Percentiles rank a stretch among this genome's conserved stretches.
Evolutionary conservation across 2,797 vertebrate genomes (phyloP).

Genomic region (Sardinella longiceps): DNA sequence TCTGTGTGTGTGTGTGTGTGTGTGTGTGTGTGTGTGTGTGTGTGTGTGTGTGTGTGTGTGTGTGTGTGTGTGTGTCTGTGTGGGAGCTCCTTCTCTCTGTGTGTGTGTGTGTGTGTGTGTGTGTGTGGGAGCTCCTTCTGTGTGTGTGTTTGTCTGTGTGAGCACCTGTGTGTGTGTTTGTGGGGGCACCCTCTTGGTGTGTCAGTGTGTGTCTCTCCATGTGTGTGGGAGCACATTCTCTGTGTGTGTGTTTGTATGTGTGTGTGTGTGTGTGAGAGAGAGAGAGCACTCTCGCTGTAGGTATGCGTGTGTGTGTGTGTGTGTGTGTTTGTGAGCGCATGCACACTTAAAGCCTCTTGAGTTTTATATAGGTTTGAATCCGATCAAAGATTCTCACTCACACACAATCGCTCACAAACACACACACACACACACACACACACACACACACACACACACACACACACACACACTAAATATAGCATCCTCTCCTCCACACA

Average conservation of each 20-base stretch:
- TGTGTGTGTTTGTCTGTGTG: no score
- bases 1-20: slow-evolving; percentile 14
- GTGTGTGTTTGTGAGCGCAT: slow-evolving; percentile 29
- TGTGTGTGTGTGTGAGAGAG: slow-evolving; percentile 18
- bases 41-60: slow-evolving; percentile 24
- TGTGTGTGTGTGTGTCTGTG: slow-evolving; percentile 34
- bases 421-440: slow-evolving; percentile 27
- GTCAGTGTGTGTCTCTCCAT: no score
- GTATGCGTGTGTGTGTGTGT: slow-evolving; percentile 44
- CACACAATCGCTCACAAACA: no score
- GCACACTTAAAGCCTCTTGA: background rate
- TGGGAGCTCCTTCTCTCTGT: no score
- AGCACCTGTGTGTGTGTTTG: no score
- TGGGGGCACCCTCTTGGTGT: no score
- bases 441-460: slow-evolving; percentile 8
- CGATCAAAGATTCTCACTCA: background rate
- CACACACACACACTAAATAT: background rate
- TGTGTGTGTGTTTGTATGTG: no score
- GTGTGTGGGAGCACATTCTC: no score
- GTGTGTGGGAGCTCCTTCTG: no score
- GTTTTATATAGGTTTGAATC: background rate
- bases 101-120: no score
- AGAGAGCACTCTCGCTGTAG: no score
- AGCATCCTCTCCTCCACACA: background rate
- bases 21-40: background rate